Conservation (phyloP, 1,140 invertebrate genomes). For the Phenacoccus solenopsis region DNA sequence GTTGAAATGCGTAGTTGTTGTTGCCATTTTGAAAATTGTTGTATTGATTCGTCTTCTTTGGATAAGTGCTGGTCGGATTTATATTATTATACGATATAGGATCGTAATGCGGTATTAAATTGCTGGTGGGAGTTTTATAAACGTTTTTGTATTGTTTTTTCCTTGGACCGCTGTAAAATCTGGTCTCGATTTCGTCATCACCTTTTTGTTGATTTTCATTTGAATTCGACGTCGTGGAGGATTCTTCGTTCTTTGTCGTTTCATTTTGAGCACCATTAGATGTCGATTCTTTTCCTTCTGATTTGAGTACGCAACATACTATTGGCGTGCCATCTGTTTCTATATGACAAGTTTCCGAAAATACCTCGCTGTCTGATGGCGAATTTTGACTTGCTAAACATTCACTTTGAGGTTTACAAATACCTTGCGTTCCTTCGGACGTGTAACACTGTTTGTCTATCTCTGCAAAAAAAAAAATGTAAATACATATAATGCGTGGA, state of each 20-base stretch:
- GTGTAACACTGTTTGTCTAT: not conserved
- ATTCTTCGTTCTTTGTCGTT: not conserved
- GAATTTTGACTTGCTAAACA: not conserved
- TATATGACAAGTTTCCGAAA: not conserved
- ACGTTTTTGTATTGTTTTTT: not conserved
- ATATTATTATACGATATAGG: not conserved
- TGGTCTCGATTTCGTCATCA: not conserved
- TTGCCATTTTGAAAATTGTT: not conserved
- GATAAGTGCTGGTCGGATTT: not conserved
- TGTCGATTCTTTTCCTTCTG: not conserved
- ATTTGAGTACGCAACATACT: not conserved
- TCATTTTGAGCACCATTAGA: not conserved
- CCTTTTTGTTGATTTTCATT: not conserved
- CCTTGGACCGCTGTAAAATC: constrained; percentile 6
- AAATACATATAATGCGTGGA: too few species aligned
- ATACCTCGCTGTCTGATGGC: not conserved
- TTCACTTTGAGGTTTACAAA: not conserved
- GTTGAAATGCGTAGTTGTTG: not conserved
- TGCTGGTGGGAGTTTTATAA: not conserved
- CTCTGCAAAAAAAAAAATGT: too few species aligned
- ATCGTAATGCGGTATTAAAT: not conserved
- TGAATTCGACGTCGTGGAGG: not conserved
- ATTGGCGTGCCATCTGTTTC: not conserved
- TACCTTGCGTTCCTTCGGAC: not conserved
- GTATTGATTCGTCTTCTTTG: not conserved